Percentiles rank a stretch among this genome's conserved stretches.
Conservation (phyloP, 2,888 invertebrate species). For the Pristionchus maxplancki region DNA sequence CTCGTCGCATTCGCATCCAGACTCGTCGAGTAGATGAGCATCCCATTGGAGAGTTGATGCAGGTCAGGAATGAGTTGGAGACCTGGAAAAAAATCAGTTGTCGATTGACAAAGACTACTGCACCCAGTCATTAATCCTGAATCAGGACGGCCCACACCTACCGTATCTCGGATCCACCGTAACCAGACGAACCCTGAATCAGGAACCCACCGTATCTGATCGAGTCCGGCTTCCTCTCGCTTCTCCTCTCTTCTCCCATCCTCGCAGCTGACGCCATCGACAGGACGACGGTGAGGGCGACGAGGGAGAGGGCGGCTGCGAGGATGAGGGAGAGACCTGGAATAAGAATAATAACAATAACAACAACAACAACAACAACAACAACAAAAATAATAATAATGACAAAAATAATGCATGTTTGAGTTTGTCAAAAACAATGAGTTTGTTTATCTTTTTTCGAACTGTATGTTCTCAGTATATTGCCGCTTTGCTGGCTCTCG, state of each 20-base stretch:
- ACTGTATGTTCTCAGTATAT: too few relatives aligned
- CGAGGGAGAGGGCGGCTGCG: background rate
- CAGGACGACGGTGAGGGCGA: slow-evolving; percentile 32
- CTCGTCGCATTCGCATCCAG: slow-evolving; percentile 36
- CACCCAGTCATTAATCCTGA: too few relatives aligned
- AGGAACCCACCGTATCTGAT: slow-evolving; percentile 25
- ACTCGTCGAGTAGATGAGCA: slow-evolving; percentile 34
- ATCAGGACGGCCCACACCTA: background rate
- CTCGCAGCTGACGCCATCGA: slow-evolving; percentile 6
- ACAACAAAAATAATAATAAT: too few relatives aligned
- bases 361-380: too few relatives aligned
- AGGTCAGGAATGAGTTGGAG: slow-evolving; percentile 46
- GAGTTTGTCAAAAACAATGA: too few relatives aligned
- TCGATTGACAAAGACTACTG: background rate
- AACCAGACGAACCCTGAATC: background rate
- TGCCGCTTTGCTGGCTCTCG: too few relatives aligned
- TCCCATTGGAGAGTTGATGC: slow-evolving; percentile 8
- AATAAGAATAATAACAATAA: too few relatives aligned
- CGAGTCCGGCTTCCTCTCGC: background rate
- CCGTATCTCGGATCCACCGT: background rate
- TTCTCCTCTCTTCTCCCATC: background rate
- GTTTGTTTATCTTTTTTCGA: too few relatives aligned
- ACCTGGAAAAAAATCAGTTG: slow-evolving; percentile 21
- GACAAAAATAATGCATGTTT: too few relatives aligned
- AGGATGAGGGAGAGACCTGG: slow-evolving; percentile 29